Evolutionary conservation across 2,797 vertebrate genomes (phyloP).

Genomic region (Austrolebias charrua): DNA sequence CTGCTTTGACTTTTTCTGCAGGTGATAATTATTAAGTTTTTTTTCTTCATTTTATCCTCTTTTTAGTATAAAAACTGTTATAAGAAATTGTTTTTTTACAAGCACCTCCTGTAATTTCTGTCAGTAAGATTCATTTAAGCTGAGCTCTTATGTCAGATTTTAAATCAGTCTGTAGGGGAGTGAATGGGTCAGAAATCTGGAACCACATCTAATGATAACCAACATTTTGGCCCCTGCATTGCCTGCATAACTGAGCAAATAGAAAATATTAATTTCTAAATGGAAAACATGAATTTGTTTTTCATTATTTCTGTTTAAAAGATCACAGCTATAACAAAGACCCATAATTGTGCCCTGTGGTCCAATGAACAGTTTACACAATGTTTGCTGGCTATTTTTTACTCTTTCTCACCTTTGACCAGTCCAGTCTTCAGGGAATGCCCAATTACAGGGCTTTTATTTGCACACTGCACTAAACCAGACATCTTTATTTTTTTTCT

Average conservation of each 20-base stretch:
- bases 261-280: background rate
- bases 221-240: background rate
- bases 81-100: background rate
- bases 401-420: constrained; percentile 37
- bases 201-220: background rate
- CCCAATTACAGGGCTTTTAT: constrained; percentile 47
- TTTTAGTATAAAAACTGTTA: background rate
- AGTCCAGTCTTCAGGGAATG: constrained; percentile 22
- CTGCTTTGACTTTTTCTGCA: too few relatives aligned
- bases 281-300: background rate
- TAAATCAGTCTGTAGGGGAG: background rate
- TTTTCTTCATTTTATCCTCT: constrained; percentile 6
- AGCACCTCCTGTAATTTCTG: background rate
- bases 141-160: background rate
- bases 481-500: constrained; percentile 29
- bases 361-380: constrained; percentile 13
- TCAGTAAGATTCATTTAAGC: too few relatives aligned
- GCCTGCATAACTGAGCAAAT: background rate
- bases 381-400: constrained; percentile 16
- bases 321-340: background rate
- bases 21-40: background rate
- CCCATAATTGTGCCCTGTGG: background rate
- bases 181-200: constrained; percentile 4
- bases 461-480: constrained; percentile 28
- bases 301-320: constrained; percentile 8